Percentiles rank a stretch among this genome's conserved stretches.
Conservation (phyloP, 1,140 invertebrate species). For the Apis florea region DNA sequence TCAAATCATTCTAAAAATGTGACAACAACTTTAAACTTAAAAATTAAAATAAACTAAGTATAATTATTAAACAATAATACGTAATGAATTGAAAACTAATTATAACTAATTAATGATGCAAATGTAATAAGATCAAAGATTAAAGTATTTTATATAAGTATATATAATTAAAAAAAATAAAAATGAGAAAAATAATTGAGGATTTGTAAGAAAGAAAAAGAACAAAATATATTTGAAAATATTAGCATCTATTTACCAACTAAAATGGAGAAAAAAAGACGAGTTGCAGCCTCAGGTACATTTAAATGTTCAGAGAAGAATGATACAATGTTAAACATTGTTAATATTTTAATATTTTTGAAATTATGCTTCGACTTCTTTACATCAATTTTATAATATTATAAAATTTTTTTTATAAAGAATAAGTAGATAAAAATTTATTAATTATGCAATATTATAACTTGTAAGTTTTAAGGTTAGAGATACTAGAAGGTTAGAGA, state of each 20-base stretch:
- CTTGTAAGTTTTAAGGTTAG: not conserved
- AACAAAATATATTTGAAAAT: not conserved
- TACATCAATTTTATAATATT: not conserved
- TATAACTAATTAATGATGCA: slow-evolving; percentile 8
- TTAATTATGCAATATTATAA: not conserved
- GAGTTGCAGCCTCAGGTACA: slow-evolving; percentile 2
- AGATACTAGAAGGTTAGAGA: too few species aligned
- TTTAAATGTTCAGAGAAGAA: slow-evolving; percentile 3
- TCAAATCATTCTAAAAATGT: not conserved
- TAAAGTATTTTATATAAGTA: not conserved
- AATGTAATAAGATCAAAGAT: not conserved
- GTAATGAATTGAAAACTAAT: not conserved
- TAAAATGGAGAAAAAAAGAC: slow-evolving; percentile 34
- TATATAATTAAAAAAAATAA: too few species aligned
- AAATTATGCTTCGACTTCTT: not conserved
- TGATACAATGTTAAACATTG: slow-evolving; percentile 12
- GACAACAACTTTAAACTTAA: not conserved
- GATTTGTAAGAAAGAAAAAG: not conserved
- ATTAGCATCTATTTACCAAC: slow-evolving; percentile 31
- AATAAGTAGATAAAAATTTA: not conserved
- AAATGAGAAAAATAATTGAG: too few species aligned
- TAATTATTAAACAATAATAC: not conserved
- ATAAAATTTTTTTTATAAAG: not conserved
- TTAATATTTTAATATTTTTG: not conserved
- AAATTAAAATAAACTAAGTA: not conserved